Base-by-base conservation (phyloP, 2,888 invertebrate species). In the Conistra vaccinii region DNA sequence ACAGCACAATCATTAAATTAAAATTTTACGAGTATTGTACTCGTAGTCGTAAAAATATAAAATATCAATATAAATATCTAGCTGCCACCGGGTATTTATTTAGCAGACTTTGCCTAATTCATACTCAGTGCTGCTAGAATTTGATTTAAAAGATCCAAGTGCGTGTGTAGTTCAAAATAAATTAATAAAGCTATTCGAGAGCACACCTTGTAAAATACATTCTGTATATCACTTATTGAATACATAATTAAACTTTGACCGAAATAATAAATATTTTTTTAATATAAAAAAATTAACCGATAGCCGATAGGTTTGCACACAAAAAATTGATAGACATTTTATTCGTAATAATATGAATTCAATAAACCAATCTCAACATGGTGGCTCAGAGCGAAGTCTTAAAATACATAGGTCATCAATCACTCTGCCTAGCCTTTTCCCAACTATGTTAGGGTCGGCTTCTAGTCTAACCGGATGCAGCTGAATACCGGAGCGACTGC, bases 81-180 rank as follows among this genome's bases (percentile, higher is more conserved):
- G 14, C 23, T 7, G 17, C 57, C 17, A n/a, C 9, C 1, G 6
- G 4, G 1, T 29, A 2, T 12, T 51, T 58, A 42, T 58, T 26
- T 29, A 4, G 0, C 7, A 60, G 0, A 66, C 78, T 20, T 83
- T 72, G 53, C 7, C 35, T 55, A 0, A 57, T 80, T 65, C 20
- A 80, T 66, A 80, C 84, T 6, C 51, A 60, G 87, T 74, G 75
- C 84, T 87, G 81, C 81, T 73, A 65, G 79, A 88, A 83, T 88
- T 83, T 90, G 89, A 92, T 91, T 91, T 88, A 89, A 89, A 87
- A 75, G 57, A 84, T 72, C 57, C 61, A 73, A 83, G 76, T 79
- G 69, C 68, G 63, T 77, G 63, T 62, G 57, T 76, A 61, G 78
- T 75, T 85, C 61, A 80, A 85, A 88, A 82, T 81, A 85, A 85